Evolutionary conservation across 2,797 vertebrate species (phyloP), one percentile per base, ranked within the genome.

Genomic region (Tiaroga cobitis): DNA sequence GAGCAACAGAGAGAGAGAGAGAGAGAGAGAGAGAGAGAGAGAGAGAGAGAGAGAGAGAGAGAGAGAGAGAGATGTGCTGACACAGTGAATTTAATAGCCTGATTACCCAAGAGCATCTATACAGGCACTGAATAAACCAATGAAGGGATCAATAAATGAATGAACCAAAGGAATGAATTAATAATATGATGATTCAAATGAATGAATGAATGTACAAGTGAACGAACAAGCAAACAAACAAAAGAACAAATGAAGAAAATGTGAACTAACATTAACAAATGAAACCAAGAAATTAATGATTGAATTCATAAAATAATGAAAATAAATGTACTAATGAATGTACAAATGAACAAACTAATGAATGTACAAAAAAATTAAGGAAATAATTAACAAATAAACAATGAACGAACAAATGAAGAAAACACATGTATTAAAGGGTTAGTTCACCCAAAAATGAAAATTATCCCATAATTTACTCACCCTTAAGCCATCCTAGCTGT

Each of bases 41-140:
- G 70, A 82, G 74, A 69, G 70, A 72, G 67, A 81, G 41, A 65
- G 72, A 32, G n/a, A n/a, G n/a, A n/a, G n/a, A n/a, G n/a, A n/a
- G 43, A 54, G 24, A 72, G 78, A 63, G 73, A 61, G 49, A 39
- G 32, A 81, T 19, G 29, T 63, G 68, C 80, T 82, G 46, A 82
- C 72, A 73, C 73, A 56, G 21, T 67, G 29, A 26, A 67, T 68
- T 68, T 37, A 49, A 63, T 15, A 82, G 37, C 11, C 37, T 13
- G 29, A 49, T 75, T 43, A 29, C 29, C 24, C 11, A 13, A 37
- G 29, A 67, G 6, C 3, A 18, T 29, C 6, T 65, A 68, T 51
- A 39, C 21, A n/a, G 21, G 11, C 0, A n/a, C 61, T 65, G 56
- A 68, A 51, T 34, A 26, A 80, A 67, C 77, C 39, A 63, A 46